Evolutionary conservation across 2,888 invertebrate genomes (phyloP), one percentile per base, ranked within the genome.

Genomic region (Melinopterus prodromus): DNA sequence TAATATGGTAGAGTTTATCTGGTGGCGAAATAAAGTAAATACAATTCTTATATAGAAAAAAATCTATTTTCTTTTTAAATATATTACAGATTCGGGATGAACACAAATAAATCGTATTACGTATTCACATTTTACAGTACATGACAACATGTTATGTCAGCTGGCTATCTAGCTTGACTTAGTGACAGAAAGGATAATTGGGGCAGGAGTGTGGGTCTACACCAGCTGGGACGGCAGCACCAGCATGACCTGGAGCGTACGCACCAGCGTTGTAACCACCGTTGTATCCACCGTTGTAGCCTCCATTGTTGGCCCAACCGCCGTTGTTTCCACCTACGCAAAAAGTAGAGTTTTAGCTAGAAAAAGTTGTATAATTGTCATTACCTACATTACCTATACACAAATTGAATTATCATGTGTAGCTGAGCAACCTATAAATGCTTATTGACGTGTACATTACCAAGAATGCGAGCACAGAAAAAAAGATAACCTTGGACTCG

Each of bases 101-200:
- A 79, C 79, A 79, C 79, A 77, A 69, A 79, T 79, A 69, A 71
- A 14, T 74, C 36, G 77, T 69, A 69, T 77, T 70, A 79, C 74
- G 77, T 80, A 72, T 80, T 71, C 69, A 77, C 75, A 53, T 77
- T 70, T 70, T 71, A 72, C 79, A 81, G 76, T 80, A 82, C 80
- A 75, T 78, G 81, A 84, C 83, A 84, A 83, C 83, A 81, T 85
- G 74, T 74, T 85, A 85, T 84, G 86, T 86, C 86, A 86, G 85
- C 86, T 86, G 85, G 85, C 84, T 84, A 81, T 83, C 81, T 84
- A 80, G 81, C 83, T 82, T 81, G 80, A 76, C 16, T 86, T 87
- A 88, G 84, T 88, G 87, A 82, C 90, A 90, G 88, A 88, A 89
- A 69, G 89, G 89, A 82, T 89, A 89, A 86, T 89, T 89, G 82